Conservation (phyloP, 2,113 vertebrate genomes). For the Onychostoma macrolepis region DNA sequence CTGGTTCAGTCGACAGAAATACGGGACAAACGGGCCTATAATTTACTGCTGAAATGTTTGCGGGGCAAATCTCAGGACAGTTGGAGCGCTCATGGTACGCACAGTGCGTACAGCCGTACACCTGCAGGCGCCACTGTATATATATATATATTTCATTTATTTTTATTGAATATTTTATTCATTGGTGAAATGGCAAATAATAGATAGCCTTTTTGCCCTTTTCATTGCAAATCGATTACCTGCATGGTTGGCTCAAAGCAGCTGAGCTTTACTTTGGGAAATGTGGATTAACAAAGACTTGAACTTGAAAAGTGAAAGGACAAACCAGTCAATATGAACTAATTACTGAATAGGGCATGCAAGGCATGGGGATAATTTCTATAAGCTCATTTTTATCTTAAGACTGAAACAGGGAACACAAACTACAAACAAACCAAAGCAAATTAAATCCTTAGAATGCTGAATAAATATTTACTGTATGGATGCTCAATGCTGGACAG, state of each 20-base stretch:
- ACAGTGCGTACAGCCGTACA: too few relatives aligned
- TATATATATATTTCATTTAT: too few relatives aligned
- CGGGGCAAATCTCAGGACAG: too few relatives aligned
- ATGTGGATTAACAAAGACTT: slow-evolving; percentile 80
- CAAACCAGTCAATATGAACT: slow-evolving; percentile 85
- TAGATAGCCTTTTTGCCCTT: background rate
- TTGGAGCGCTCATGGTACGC: too few relatives aligned
- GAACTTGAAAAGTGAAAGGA: slow-evolving; percentile 84
- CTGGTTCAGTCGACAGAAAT: too few relatives aligned
- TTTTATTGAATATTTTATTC: background rate
- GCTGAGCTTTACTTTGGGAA: slow-evolving; percentile 53
- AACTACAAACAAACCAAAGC: too few relatives aligned
- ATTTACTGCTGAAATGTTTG: too few relatives aligned
- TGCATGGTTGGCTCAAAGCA: slow-evolving; percentile 34
- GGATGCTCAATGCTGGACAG: background rate
- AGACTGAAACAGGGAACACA: too few relatives aligned
- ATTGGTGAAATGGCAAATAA: background rate
- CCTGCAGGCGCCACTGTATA: too few relatives aligned
- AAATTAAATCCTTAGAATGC: background rate
- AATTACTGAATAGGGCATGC: slow-evolving; percentile 87
- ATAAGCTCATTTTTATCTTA: slow-evolving; percentile 83
- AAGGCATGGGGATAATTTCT: slow-evolving; percentile 84
- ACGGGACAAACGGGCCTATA: too few relatives aligned
- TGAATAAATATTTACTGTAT: background rate
- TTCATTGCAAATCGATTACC: slow-evolving; percentile 20